These are phyloP conservation scores for Macrobrachium rosenbergii DNA, from an alignment of 1,140 invertebrate species.

Conservation along the genomic window DNA sequence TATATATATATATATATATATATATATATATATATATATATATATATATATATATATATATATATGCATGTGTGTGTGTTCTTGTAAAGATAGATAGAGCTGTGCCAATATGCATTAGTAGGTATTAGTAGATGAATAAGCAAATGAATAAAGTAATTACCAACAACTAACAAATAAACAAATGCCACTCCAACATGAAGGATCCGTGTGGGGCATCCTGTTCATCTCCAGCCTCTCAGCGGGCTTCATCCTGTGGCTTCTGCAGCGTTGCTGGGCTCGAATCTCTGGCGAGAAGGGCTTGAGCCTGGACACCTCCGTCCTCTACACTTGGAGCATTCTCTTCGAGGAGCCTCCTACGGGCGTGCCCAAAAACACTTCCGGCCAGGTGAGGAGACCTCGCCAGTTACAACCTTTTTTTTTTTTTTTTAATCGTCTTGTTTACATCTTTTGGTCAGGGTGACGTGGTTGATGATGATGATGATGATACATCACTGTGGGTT, in stretches of 20 bases:
- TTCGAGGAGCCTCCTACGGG: slow-evolving; percentile 35
- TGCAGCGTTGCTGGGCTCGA: slow-evolving; percentile 27
- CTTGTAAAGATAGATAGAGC: not conserved
- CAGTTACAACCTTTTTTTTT: not conserved
- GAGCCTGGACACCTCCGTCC: slow-evolving; percentile 25
- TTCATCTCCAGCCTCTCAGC: slow-evolving; percentile 26
- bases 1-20: too few species aligned
- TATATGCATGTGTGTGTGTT: too few species aligned
- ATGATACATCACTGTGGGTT: too few species aligned
- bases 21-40: too few species aligned
- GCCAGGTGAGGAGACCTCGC: slow-evolving; percentile 12
- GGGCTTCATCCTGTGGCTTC: slow-evolving; percentile 39
- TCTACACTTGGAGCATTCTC: slow-evolving; percentile 50
- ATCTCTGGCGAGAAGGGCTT: not conserved
- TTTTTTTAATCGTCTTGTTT: not conserved
- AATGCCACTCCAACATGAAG: not conserved
- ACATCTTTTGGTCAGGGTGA: too few species aligned
- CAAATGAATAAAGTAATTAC: not conserved
- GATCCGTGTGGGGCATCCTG: slow-evolving; percentile 22
- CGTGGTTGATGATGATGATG: too few species aligned
- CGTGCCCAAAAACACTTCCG: slow-evolving; percentile 43
- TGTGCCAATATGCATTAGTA: too few species aligned
- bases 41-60: too few species aligned
- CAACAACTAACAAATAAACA: not conserved
- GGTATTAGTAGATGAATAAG: too few species aligned